These are phyloP conservation scores for Cladopsammia gracilis DNA, from an alignment of 64 coral and sea anemone species.

Conservation along the genomic window DNA sequence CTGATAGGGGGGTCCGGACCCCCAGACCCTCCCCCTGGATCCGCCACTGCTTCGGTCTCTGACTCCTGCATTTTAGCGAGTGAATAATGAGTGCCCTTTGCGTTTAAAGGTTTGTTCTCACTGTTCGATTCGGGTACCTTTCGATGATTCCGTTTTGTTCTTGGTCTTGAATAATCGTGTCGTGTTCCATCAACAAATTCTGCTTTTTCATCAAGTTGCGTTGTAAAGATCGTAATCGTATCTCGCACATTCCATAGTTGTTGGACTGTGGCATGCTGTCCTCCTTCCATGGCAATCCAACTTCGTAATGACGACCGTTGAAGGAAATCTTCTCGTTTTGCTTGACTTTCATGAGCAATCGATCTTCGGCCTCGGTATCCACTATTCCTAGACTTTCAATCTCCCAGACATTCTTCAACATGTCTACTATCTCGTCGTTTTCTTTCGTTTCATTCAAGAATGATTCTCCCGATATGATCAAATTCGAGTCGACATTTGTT, in stretches of 20 bases:
- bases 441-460: not conserved
- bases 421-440: not conserved
- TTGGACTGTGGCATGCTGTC: slow-evolving; percentile 42
- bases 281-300: slow-evolving; percentile 68
- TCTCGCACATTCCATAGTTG: slow-evolving; percentile 47
- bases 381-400: slow-evolving; percentile 29
- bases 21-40: too few relatives aligned
- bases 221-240: slow-evolving; percentile 31
- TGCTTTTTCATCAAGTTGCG: not conserved
- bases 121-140: not conserved
- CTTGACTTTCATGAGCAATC: slow-evolving; percentile 3
- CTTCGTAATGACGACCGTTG: slow-evolving; percentile 60
- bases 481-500: not conserved
- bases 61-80: too few relatives aligned
- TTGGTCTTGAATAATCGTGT: slow-evolving; percentile 62
- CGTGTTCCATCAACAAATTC: slow-evolving; percentile 27
- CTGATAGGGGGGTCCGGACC: too few relatives aligned
- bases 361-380: not conserved
- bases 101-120: too few relatives aligned
- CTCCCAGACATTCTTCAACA: slow-evolving; percentile 10
- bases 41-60: too few relatives aligned
- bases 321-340: slow-evolving; percentile 22
- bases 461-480: not conserved
- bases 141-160: slow-evolving; percentile 12
- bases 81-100: too few relatives aligned